phyloP scores from a whole-genome alignment of 2,888 invertebrate species.

The Beris morrisii region DNA sequence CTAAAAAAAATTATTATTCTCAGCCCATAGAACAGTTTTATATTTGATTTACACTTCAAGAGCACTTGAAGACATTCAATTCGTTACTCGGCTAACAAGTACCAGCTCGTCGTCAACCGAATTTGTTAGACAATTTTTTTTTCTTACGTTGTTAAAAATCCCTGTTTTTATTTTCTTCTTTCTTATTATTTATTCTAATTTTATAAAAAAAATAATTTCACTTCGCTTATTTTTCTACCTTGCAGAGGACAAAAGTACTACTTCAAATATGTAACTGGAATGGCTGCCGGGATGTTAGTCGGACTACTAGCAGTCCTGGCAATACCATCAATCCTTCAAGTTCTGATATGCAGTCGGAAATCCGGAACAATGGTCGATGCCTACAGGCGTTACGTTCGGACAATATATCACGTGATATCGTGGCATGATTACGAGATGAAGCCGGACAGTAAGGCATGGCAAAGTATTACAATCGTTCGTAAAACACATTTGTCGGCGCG shows the following conservation, averaged over 20 bases:
- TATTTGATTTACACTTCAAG: no score
- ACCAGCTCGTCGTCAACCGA: no score
- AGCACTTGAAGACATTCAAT: no score
- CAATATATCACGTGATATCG: slow-evolving; percentile 68
- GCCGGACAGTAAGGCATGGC: slow-evolving; percentile 61
- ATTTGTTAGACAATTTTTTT: no score
- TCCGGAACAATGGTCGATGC: slow-evolving; percentile 65
- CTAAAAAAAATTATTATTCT: no score
- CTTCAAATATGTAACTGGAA: slow-evolving; percentile 64
- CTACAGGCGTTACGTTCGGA: slow-evolving; percentile 72
- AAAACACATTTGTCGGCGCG: slow-evolving; percentile 65
- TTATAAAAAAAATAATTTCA: no score
- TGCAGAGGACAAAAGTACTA: slow-evolving; percentile 71
- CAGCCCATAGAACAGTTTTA: no score
- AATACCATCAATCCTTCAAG: slow-evolving; percentile 67
- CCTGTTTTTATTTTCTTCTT: no score
- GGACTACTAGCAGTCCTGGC: slow-evolving; percentile 72
- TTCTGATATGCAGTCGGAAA: slow-evolving; percentile 67
- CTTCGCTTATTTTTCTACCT: not conserved
- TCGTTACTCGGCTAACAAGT: no score
- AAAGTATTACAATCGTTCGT: slow-evolving; percentile 65
- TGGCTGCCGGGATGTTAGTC: slow-evolving; percentile 67
- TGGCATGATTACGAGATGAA: slow-evolving; percentile 76
- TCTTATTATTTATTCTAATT: no score
- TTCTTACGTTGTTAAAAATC: no score